Percentiles rank a stretch among this genome's conserved stretches.
These are phyloP conservation scores for Eupristina koningsbergeri DNA, from an alignment of 1,140 invertebrate species.

Conservation along the genomic window DNA sequence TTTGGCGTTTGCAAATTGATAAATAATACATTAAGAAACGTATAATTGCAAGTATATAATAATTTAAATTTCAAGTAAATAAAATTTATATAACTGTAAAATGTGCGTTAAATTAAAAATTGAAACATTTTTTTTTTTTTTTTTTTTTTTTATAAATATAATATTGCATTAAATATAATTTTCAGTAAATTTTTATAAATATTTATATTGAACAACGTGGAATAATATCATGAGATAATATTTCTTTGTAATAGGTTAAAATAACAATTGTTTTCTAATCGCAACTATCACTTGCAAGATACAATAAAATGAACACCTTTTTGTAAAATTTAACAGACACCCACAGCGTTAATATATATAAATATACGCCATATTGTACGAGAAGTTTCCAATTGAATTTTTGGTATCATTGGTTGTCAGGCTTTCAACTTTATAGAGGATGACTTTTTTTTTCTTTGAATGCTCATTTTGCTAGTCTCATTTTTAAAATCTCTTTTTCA, in stretches of 20 bases:
- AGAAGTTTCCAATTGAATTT: slow-evolving; percentile 7
- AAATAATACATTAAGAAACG: no score
- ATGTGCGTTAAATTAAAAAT: no score
- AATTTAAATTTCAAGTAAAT: no score
- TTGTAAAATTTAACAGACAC: neutral
- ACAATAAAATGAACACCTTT: neutral
- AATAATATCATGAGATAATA: neutral
- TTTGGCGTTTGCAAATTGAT: no score
- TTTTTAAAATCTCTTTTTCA: neutral
- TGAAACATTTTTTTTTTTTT: no score
- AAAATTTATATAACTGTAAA: no score
- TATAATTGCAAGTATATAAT: no score
- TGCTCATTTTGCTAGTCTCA: neutral
- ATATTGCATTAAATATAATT: no score
- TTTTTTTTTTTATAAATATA: no score
- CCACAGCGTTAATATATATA: neutral
- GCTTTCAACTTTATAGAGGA: neutral
- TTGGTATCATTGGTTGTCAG: slow-evolving; percentile 2
- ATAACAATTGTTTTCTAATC: neutral
- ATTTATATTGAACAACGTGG: neutral
- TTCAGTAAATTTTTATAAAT: no score
- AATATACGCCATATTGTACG: neutral
- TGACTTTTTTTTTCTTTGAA: neutral
- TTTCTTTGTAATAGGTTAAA: neutral
- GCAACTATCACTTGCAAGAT: neutral